A percentile compares a stretch with the other conserved stretches of the same genome.
Evolutionary conservation across 2,888 invertebrate species (phyloP).

Genomic region (Platycheirus rosarum): DNA sequence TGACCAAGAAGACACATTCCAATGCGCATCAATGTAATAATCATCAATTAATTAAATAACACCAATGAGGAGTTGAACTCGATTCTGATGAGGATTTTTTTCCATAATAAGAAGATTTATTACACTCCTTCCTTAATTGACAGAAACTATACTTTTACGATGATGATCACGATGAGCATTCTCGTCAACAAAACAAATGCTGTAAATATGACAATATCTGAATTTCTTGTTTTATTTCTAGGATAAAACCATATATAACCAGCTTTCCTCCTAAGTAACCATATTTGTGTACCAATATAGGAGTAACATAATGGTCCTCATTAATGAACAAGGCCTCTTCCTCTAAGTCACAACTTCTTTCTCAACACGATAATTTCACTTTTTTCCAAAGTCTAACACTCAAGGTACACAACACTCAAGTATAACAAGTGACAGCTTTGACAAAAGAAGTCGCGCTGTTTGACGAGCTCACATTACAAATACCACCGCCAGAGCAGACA

Average conservation of each 20-base stretch:
- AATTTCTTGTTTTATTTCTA: slow-evolving; percentile 7
- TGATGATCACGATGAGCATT: background rate
- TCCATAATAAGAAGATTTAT: too few relatives aligned
- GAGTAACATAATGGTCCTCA: too few relatives aligned
- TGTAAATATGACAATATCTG: background rate
- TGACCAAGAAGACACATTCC: too few relatives aligned
- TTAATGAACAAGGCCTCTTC: slow-evolving; percentile 41
- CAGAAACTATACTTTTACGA: background rate
- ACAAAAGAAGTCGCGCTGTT: slow-evolving; percentile 16
- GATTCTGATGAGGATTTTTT: too few relatives aligned
- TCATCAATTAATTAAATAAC: too few relatives aligned
- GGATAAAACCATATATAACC: background rate
- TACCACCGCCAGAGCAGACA: slow-evolving; percentile 23
- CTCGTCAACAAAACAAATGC: too few relatives aligned
- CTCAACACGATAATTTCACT: slow-evolving; percentile 67
- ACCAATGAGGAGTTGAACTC: too few relatives aligned
- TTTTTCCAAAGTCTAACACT: slow-evolving; percentile 18
- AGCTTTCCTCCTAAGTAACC: background rate
- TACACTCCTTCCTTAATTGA: background rate
- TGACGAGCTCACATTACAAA: slow-evolving; percentile 49
- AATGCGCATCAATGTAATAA: too few relatives aligned
- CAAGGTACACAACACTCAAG: background rate
- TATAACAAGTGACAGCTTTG: slow-evolving; percentile 43
- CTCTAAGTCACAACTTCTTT: slow-evolving; percentile 50
- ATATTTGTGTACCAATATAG: too few relatives aligned